Evolutionary conservation across 2,888 invertebrate genomes (phyloP).

Genomic region (Cremastobaeus sp.): DNA sequence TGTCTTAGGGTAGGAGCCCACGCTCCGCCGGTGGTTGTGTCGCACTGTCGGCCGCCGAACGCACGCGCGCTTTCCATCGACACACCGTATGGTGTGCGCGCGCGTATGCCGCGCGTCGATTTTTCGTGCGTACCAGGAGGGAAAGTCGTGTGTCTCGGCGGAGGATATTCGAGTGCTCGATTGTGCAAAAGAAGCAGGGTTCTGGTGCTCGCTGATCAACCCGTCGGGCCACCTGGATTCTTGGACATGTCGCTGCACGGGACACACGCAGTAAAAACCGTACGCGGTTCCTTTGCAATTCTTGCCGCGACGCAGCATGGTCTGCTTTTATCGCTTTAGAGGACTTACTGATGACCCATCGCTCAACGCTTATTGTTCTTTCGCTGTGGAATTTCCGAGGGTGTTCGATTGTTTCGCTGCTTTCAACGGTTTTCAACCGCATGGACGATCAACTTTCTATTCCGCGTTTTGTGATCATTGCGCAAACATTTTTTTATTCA

Average conservation of each 20-base stretch:
- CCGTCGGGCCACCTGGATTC: conserved; percentile 1
- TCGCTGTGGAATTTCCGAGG: conserved; percentile 11
- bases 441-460: not conserved
- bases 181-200: conserved; percentile 48
- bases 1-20: conserved; percentile 44
- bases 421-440: conserved; percentile 7
- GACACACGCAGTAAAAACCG: conserved; percentile 8
- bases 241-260: conserved; percentile 15
- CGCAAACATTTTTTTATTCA: conserved; percentile 22
- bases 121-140: conserved; percentile 47
- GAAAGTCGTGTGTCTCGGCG: conserved; percentile 41
- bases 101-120: conserved; percentile 44
- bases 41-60: conserved; percentile 38
- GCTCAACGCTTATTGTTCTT: conserved; percentile 29
- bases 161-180: conserved; percentile 46
- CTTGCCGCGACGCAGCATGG: conserved; percentile 16
- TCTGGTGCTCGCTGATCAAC: conserved; percentile 11
- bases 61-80: conserved; percentile 51
- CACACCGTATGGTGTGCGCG: conserved; percentile 23
- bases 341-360: conserved; percentile 15
- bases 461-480: conserved; percentile 5
- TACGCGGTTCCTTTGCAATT: conserved; percentile 29
- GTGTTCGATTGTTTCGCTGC: conserved; percentile 9
- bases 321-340: conserved; percentile 27
- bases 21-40: conserved; percentile 57